These are phyloP conservation scores for Ctenochaetus hawaiiensis DNA, from an alignment of 2,797 vertebrate species.

Conservation along the genomic window DNA sequence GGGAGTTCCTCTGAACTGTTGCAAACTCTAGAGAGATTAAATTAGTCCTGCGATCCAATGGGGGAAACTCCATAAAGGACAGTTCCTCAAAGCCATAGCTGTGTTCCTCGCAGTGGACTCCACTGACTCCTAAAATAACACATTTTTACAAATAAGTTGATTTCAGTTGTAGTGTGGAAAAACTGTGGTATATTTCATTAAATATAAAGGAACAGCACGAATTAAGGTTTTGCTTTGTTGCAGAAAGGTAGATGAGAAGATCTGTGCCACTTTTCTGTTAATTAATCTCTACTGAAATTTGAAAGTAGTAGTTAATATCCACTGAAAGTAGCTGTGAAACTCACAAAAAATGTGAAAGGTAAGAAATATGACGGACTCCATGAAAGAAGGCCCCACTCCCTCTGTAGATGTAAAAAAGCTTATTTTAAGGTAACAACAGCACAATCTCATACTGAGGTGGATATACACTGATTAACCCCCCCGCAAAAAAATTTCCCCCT, in stretches of 20 bases:
- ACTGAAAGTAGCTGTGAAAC: too few species aligned
- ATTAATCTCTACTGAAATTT: too few species aligned
- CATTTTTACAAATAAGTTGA: not conserved
- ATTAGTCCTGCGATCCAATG: conserved; percentile 85
- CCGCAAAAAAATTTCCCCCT: too few species aligned
- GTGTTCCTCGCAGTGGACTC: conserved; percentile 81
- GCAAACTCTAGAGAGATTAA: conserved; percentile 85
- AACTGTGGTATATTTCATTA: not conserved
- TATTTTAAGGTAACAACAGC: too few species aligned
- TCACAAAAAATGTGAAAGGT: too few species aligned
- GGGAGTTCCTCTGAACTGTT: conserved; percentile 79
- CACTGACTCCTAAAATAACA: conserved; percentile 77
- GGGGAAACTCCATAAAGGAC: conserved; percentile 86
- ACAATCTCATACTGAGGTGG: too few species aligned
- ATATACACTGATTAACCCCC: too few species aligned
- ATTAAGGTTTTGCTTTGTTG: not conserved
- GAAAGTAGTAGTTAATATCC: too few species aligned
- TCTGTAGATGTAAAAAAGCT: too few species aligned
- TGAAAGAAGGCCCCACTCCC: too few species aligned
- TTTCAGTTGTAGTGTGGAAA: not conserved
- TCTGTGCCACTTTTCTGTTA: too few species aligned
- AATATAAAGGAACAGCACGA: not conserved
- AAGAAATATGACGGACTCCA: too few species aligned
- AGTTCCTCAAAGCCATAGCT: conserved; percentile 86
- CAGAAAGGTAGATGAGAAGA: not conserved